Conservation (phyloP, 2,888 invertebrate genomes). For the Drosophila niveifrons region DNA sequence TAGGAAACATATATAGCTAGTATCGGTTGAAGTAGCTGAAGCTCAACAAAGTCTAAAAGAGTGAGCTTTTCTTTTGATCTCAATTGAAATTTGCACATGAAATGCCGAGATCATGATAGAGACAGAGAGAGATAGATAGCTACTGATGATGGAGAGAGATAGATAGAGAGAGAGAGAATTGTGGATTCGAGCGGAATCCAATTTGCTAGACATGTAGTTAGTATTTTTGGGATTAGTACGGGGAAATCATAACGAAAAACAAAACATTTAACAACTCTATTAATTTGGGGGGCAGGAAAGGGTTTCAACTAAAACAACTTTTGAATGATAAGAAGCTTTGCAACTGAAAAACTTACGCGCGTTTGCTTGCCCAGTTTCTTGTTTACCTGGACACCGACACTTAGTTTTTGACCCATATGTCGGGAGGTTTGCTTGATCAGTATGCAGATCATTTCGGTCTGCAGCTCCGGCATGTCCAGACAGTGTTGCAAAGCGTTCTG, state of each 20-base stretch:
- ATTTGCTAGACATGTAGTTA: constrained; percentile 28
- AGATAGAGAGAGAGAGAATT: constrained; percentile 5
- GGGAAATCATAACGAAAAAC: constrained; percentile 33
- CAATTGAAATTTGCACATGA: background rate
- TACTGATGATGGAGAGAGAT: background rate
- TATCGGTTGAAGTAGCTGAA: constrained; percentile 18
- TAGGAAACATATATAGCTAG: constrained; percentile 12
- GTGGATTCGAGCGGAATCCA: constrained; percentile 2
- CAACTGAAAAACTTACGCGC: constrained; percentile 88
- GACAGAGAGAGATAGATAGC: constrained; percentile 1
- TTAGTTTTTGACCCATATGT: constrained; percentile 92
- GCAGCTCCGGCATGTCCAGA: constrained; percentile 94
- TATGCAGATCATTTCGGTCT: constrained; percentile 96
- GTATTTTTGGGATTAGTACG: constrained; percentile 30
- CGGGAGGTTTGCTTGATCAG: constrained; percentile 96
- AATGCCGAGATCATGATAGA: background rate
- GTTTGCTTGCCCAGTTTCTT: constrained; percentile 88
- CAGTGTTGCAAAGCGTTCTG: constrained; percentile 98
- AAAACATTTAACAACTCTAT: constrained; percentile 34
- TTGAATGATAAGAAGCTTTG: constrained; percentile 54
- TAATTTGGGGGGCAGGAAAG: constrained; percentile 10
- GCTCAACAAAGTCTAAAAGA: constrained; percentile 6
- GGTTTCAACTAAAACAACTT: constrained; percentile 39
- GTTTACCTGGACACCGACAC: constrained; percentile 95
- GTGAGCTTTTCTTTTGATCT: constrained; percentile 15